phyloP scores from a whole-genome alignment of 2,797 vertebrate genomes.

The Aselliscus stoliczkanus region DNA sequence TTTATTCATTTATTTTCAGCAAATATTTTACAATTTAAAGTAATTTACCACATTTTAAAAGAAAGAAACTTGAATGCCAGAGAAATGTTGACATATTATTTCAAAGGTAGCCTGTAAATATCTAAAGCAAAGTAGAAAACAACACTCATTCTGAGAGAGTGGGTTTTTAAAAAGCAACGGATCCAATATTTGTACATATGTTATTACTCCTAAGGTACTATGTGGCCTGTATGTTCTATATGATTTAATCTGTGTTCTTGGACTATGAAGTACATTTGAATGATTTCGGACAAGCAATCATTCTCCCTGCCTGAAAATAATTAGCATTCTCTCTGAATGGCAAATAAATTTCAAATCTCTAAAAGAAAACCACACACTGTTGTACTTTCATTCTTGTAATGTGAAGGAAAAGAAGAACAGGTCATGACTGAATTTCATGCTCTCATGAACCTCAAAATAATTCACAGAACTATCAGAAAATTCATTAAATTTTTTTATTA shows the following conservation, averaged over 20 bases:
- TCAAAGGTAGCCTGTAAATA: not conserved
- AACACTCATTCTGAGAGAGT: not conserved
- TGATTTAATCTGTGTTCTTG: not conserved
- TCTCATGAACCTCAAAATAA: slow-evolving; percentile 61
- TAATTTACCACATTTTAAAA: not conserved
- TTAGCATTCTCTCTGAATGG: not conserved
- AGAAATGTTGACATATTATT: not conserved
- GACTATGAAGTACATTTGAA: not conserved
- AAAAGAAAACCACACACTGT: not conserved
- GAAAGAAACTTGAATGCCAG: not conserved
- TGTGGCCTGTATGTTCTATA: not conserved
- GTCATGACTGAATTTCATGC: slow-evolving; percentile 63
- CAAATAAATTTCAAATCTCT: not conserved
- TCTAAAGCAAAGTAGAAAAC: not conserved
- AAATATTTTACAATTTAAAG: not conserved
- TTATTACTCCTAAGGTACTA: not conserved
- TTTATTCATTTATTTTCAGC: not conserved
- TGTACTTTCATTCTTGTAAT: slow-evolving; percentile 53
- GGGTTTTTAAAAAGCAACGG: not conserved
- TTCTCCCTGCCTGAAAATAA: not conserved
- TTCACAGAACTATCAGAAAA: not conserved
- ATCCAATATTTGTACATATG: not conserved
- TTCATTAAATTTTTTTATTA: slow-evolving; percentile 50
- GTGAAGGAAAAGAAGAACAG: not conserved
- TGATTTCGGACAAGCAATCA: not conserved